phyloP scores from a whole-genome alignment of 2,113 vertebrate species.

The Bos javanicus region DNA sequence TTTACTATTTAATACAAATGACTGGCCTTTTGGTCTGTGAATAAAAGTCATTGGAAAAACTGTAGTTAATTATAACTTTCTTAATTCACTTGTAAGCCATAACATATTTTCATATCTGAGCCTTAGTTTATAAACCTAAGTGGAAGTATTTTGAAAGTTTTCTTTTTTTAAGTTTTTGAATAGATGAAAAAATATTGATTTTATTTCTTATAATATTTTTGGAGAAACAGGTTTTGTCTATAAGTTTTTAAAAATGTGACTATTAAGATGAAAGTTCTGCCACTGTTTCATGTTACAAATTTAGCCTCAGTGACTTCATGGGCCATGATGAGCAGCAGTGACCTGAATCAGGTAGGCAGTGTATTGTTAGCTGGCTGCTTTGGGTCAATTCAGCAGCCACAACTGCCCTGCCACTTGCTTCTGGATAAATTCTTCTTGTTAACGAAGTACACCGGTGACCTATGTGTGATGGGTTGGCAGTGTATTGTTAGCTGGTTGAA shows the following conservation, averaged over 20 bases:
- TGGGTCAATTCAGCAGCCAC: slow-evolving; percentile 65
- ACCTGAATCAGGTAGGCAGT: slow-evolving; percentile 80
- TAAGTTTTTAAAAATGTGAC: not conserved
- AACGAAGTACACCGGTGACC: not conserved
- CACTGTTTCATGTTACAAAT: not conserved
- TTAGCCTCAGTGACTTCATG: not conserved
- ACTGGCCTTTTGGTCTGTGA: not conserved
- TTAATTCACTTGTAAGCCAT: not conserved
- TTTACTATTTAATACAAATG: not conserved
- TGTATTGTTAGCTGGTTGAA: slow-evolving; percentile 92
- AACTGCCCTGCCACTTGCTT: slow-evolving; percentile 75
- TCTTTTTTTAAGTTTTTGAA: not conserved
- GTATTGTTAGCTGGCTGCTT: slow-evolving; percentile 79
- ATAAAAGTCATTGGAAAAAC: not conserved
- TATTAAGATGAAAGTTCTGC: not conserved
- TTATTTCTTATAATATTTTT: not conserved
- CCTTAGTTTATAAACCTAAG: not conserved
- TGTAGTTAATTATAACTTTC: not conserved
- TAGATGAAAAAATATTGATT: not conserved
- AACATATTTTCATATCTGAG: not conserved
- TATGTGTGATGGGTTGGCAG: slow-evolving; percentile 87
- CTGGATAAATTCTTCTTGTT: slow-evolving; percentile 6
- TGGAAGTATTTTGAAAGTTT: not conserved
- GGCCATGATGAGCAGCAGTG: not conserved
- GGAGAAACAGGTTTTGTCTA: not conserved